Evolutionary conservation across 1,140 invertebrate species (phyloP), one percentile per base, ranked within the genome.

Genomic region (Harlomillsia oculata): DNA sequence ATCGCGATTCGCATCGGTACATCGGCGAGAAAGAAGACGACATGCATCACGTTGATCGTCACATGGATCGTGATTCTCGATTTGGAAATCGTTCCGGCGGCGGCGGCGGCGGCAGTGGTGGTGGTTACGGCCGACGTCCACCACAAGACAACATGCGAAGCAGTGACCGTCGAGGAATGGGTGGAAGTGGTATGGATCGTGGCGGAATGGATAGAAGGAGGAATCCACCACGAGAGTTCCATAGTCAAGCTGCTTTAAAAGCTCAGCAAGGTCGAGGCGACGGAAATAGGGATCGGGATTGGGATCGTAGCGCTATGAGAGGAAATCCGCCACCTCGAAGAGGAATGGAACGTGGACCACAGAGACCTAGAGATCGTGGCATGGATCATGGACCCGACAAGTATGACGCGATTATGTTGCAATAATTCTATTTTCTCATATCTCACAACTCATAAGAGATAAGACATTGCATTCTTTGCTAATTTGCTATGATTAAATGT

Each of bases 1-100:
- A 63, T 26, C 46, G 57, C 20, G 57, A 59, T 25, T 26, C 45
- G 13, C 52, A 56, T 25, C 32, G 34, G 5, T 44, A 48, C 9
- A 48, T 26, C 34, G 21, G 20, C 13, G 41, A 45, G 53, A 41
- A 3, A 44, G 44, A 37, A 28, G 41, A 21, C 21, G 18, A 8
- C 32, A 29, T 53, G 28, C 20, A 14, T 5, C 11, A 40, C 3
- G 41, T 11, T 44, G 11, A 21, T 11, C 11, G 11, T 13, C 13
- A 44, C 41, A 44, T 11, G 13, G 9, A 11, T 14, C 13, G 20
- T 44, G 41, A 20, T 14, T 20, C 20, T 21, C 28, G 45, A 18
- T 48, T 32, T 45, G 43, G 30, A 2, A 45, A 28, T 8, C 13
- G 8, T 16, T 21, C 21, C 14, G 43, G 43, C 16, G 39, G 23